Conservation (phyloP, 2,888 invertebrate species). For the Ectobius pallidus region DNA sequence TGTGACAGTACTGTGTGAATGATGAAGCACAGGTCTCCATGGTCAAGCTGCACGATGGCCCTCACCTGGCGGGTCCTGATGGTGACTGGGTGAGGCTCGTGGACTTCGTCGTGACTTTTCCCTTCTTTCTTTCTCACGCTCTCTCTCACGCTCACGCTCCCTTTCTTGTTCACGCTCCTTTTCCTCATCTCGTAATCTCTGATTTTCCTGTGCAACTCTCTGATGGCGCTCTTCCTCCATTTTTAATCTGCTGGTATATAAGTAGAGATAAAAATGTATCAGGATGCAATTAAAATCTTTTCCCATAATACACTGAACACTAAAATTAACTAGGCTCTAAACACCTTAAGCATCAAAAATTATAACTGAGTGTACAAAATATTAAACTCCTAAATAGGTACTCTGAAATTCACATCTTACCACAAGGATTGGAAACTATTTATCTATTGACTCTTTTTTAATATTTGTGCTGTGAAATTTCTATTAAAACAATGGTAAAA, state of each 20-base stretch:
- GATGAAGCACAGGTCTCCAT: neutral
- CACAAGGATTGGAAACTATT: too few relatives aligned
- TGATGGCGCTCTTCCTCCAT: conserved; percentile 76
- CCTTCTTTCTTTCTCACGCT: conserved; percentile 55
- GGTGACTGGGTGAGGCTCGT: conserved; percentile 43
- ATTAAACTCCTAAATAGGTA: too few relatives aligned
- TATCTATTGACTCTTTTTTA: too few relatives aligned
- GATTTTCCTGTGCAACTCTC: conserved; percentile 62
- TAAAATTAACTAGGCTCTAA: too few relatives aligned
- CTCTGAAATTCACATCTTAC: too few relatives aligned
- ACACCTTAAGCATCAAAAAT: too few relatives aligned
- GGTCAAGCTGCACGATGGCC: conserved; percentile 24
- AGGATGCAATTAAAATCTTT: neutral
- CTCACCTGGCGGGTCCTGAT: conserved; percentile 43
- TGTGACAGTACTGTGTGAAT: too few relatives aligned
- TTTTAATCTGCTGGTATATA: conserved; percentile 60
- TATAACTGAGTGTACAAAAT: too few relatives aligned
- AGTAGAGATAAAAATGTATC: neutral
- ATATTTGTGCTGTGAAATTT: too few relatives aligned
- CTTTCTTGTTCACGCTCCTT: conserved; percentile 61
- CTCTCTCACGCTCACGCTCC: conserved; percentile 61
- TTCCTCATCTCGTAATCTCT: conserved; percentile 45
- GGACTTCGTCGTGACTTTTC: conserved; percentile 51
- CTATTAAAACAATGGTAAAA: too few relatives aligned
- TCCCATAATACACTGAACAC: too few relatives aligned